Evolutionary conservation across 2,888 invertebrate species (phyloP), one percentile per base, ranked within the genome.

Genomic region (Baronia brevicornis): DNA sequence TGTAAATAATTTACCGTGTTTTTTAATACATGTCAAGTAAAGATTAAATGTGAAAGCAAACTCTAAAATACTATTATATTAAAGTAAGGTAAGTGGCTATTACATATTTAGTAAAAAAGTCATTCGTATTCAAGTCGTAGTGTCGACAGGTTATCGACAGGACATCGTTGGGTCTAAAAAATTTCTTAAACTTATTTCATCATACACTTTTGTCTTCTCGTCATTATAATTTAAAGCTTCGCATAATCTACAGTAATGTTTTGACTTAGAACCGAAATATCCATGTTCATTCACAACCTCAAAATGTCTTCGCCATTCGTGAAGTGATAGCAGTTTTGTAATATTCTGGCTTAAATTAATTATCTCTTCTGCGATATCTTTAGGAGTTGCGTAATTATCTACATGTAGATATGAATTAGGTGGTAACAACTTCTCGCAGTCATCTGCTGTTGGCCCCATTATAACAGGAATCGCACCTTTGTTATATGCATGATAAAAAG

Each of bases 191-290:
- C 40, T 46, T 2, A 48, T 24, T 39, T 50, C 46, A 24, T 45
- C 39, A 19, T 75, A 74, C 2, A 62, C 36, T 28, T 61, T 70
- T 19, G 39, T 38, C 1, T 11, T 26, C 1, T 36, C 61, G 7
- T 68, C 63, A 51, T 90, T 89, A 48, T 87, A 89, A 57, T 89
- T 88, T 6, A 91, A 65, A n/a, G 90, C 90, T 59, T 91, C 87
- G 52, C 91, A 91, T 4, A 89, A 53, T 32, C 90, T 84, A 50
- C 91, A 91, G 38, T 87, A 87, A 51, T 90, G 90, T 29, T 62
- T 72, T 0, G 89, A 88, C 5, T 62, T 62, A 0, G 86, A 82
- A 6, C 86, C 82, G 48, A 90, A 90, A 54, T 89, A 91, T 0
- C 90, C 91, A 51, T 91, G 90, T 48, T 91, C 90, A 45, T 90